Evolutionary conservation across 2,888 invertebrate genomes (phyloP), one percentile per base, ranked within the genome.

Genomic region (Adineta ricciae): DNA sequence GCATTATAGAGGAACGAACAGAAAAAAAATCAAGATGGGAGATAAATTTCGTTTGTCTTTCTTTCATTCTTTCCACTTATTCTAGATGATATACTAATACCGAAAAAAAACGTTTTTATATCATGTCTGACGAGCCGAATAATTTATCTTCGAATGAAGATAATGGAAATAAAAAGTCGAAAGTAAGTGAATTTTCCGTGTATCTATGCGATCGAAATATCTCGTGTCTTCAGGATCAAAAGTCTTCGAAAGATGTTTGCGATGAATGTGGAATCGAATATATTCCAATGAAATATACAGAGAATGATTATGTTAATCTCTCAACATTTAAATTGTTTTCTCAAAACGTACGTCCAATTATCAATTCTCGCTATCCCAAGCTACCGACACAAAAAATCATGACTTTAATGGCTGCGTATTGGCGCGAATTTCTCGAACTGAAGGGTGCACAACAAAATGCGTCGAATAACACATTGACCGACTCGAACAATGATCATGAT

Each of bases 351-450:
- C 93, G 97, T 82, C 97, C 97, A 11, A 92, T 96, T 86, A 92
- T 98, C 84, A 94, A 95, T 72, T 96, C 96, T 91, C 96, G 96
- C 90, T 97, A 97, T 91, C 96, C 96, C 7, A 96, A 96, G 92
- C 94, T 94, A 89, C 87, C 96, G 84, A 95, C 95, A 91, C 94
- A 96, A 2, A 97, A 97, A 90, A 92, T 98, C 86, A 96, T 97
- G 94, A 96, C 96, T 94, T 91, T 98, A 87, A 95, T 98, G 32
- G 96, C 96, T 1, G 98, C 98, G 1, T 98, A 98, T 89, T 99
- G 97, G 96, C 93, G 97, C 41, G 94, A 97, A 89, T 99, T 98
- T 91, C 94, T 94, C 84, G 94, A 94, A 88, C 92, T 93, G 14
- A 95, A 95, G 83, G 41, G 41, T 38, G 52, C 84, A 49, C 83